These are phyloP conservation scores for Haliclona indistincta DNA, from an alignment of 37 sponge, comb jelly and placozoan genomes.

Conservation along the genomic window DNA sequence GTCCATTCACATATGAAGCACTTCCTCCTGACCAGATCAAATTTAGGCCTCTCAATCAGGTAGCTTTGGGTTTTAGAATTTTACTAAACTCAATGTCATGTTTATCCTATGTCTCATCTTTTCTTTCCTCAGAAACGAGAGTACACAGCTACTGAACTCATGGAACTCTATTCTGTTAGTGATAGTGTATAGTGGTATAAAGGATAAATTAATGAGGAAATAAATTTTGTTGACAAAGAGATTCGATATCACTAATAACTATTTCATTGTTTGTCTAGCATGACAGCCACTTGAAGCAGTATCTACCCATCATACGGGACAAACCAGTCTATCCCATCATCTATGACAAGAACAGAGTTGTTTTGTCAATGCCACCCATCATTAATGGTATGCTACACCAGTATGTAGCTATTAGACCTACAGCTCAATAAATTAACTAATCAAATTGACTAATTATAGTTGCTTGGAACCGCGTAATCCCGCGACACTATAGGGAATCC, in stretches of 20 bases:
- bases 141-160: constrained; percentile 9
- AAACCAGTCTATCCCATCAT: constrained; percentile 77
- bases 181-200: background rate
- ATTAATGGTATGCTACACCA: constrained; percentile 55
- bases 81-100: background rate
- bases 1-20: constrained; percentile 80
- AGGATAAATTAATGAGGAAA: background rate
- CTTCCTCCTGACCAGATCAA: constrained; percentile 65
- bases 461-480: background rate
- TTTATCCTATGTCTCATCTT: background rate
- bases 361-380: constrained; percentile 83
- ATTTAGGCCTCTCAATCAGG: constrained; percentile 78
- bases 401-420: background rate
- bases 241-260: too few species aligned
- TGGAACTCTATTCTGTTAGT: constrained; percentile 1
- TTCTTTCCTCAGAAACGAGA: background rate
- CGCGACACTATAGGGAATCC: too few species aligned
- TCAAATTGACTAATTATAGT: constrained; percentile 2
- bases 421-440: background rate
- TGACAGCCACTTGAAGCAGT: constrained; percentile 69
- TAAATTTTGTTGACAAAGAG: background rate
- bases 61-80: background rate
- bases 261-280: constrained; percentile 21
- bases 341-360: constrained; percentile 76
- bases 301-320: constrained; percentile 72